Evolutionary conservation across 2,888 invertebrate species (phyloP).

Genomic region (Eustalomyia histrio): DNA sequence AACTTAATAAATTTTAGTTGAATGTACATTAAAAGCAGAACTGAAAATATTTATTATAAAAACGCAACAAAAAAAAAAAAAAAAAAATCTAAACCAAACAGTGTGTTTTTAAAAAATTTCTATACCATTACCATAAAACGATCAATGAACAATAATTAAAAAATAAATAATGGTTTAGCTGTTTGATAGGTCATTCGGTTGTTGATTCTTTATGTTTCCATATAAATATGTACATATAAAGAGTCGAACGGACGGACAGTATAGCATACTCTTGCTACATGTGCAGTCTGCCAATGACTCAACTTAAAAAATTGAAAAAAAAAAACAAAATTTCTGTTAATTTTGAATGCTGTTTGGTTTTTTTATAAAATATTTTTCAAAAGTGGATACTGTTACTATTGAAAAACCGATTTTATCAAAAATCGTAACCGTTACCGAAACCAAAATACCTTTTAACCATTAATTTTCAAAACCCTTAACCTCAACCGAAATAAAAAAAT

Average conservation of each 20-base stretch:
- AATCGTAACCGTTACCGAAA: too few species aligned
- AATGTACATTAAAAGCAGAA: conserved; percentile 23
- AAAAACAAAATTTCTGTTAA: conserved; percentile 28
- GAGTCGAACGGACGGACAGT: background rate
- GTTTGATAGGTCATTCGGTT: conserved; percentile 5
- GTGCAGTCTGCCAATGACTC: conserved; percentile 30
- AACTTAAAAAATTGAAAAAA: conserved; percentile 16
- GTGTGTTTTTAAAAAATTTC: conserved; percentile 9
- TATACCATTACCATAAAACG: conserved; percentile 12
- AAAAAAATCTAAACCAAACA: conserved; percentile 41
- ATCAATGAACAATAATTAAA: conserved; percentile 56
- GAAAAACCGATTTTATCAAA: too few species aligned
- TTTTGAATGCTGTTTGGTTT: conserved; percentile 38
- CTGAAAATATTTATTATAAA: conserved; percentile 33
- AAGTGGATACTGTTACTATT: too few species aligned
- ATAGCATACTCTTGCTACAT: background rate
- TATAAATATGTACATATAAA: background rate
- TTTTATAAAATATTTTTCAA: too few species aligned
- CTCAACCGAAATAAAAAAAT: too few species aligned
- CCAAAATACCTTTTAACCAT: too few species aligned
- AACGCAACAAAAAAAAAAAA: conserved; percentile 29
- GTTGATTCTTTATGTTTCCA: background rate
- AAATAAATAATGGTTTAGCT: conserved; percentile 12
- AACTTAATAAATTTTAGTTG: conserved; percentile 5
- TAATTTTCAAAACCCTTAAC: too few species aligned